Evolutionary conservation across 2,888 invertebrate genomes (phyloP), one percentile per base, ranked within the genome.

Genomic region (Cyclophora punctaria): DNA sequence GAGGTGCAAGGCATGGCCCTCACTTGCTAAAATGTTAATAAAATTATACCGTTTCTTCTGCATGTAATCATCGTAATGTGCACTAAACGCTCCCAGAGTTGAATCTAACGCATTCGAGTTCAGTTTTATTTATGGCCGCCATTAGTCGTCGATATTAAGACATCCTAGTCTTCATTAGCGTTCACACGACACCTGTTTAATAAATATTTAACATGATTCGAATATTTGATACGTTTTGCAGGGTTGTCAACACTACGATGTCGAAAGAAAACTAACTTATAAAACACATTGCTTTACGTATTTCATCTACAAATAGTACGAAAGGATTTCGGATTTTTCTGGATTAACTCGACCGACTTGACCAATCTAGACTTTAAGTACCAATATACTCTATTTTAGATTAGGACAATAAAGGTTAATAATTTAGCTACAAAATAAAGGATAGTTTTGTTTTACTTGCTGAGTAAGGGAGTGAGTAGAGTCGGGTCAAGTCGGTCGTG

Each of bases 401-500:
- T 20, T 20, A 20, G 20, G 20, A 20, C 20, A 20, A 20, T 20
- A 20, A 20, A 20, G 20, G 20, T 20, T 20, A 20, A 20, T 20
- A 20, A 20, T 20, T 20, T 20, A 20, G 20, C 20, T 20, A 20
- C 20, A 20, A 20, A 20, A 20, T 20, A 20, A 20, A 20, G 20
- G 20, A 49, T 45, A 55, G 54, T 56, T 58, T 54, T 49, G 48
- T 41, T 45, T 44, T 47, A 46, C 53, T 56, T 54, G 48, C 53
- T 46, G 51, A 57, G 48, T 48, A 48, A 46, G 48, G 48, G 47
- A 41, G 48, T 45, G 7, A 42, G 47, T 20, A 20, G 54, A 57
- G 69, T 69, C 69, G 78, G 86, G 86, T 86, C 87, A 84, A 77
- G 83, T 74, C 77, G 81, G 77, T 35, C 82, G 75, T 78, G 78